These are phyloP conservation scores for Chauna torquata DNA, from an alignment of 2,113 vertebrate species.

Conservation along the genomic window DNA sequence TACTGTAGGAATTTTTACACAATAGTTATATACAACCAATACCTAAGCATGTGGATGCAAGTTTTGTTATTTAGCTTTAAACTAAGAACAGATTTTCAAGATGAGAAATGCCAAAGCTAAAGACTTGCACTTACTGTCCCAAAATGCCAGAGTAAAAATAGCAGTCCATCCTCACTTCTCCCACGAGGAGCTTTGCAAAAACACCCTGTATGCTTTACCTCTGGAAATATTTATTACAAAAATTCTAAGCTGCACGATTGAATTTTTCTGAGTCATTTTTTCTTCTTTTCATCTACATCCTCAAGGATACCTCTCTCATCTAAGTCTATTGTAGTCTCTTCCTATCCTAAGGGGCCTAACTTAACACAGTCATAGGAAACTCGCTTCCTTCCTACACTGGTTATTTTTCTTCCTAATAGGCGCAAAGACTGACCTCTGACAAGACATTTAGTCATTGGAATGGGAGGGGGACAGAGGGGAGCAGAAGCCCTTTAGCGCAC, in stretches of 20 bases:
- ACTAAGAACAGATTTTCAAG: conserved; percentile 42
- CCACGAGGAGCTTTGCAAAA: conserved; percentile 5
- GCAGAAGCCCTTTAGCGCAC: not conserved
- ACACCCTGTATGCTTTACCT: not conserved
- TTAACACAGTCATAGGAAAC: not conserved
- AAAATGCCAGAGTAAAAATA: conserved; percentile 50
- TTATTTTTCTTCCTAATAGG: conserved; percentile 31
- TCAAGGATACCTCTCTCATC: not conserved
- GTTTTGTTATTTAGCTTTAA: conserved; percentile 10
- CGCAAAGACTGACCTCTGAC: not conserved
- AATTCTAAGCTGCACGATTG: not conserved
- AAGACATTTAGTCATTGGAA: not conserved
- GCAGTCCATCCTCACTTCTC: not conserved
- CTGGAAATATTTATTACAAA: conserved; percentile 1
- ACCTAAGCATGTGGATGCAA: not conserved
- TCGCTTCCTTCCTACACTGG: not conserved
- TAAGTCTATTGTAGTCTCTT: not conserved
- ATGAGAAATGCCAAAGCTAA: conserved; percentile 25
- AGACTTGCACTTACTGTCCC: conserved; percentile 2
- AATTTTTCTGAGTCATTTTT: not conserved
- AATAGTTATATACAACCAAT: not conserved
- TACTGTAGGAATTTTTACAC: not conserved
- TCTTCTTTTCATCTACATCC: not conserved
- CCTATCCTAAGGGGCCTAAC: not conserved
- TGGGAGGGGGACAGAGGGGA: not conserved